Evolutionary conservation across 2,888 invertebrate genomes (phyloP), one percentile per base, ranked within the genome.

Genomic region (Platycheirus albimanus): DNA sequence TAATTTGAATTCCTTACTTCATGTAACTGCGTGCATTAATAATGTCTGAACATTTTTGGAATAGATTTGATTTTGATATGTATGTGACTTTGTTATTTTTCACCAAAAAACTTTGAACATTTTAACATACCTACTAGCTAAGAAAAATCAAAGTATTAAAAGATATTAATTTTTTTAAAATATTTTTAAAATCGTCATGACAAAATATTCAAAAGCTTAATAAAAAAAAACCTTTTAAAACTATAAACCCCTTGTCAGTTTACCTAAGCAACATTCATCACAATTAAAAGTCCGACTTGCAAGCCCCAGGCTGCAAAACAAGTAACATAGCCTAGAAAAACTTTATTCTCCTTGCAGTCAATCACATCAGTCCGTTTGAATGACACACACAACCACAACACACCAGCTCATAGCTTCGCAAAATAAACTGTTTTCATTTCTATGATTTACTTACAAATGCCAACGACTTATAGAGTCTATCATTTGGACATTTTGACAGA

Each of bases 401-500:
- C 5, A 41, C 13, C 41, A 75, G 0, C 13, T 19, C 24, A 36
- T 19, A 51, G 66, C 71, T 64, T 80, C 79, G 43, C 74, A 51
- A 54, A 69, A 45, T 52, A 61, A 17, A 63, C 49, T 19, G 33
- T 64, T 64, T 36, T 43, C 58, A 58, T 64, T 70, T 70, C 76
- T 70, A 76, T 81, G 76, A 81, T 66, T 81, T 76, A 81, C 66
- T 72, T 61, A 72, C 72, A 61, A 45, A 19, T 51, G 24, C 41
- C 63, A 77, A 38, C 54, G 49, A 77, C 61, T 43, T 49, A 52
- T 61, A 80, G 43, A 80, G 69, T 77, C 77, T 58, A 75, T 72
- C 81, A 67, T 30, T 67, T 61, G 69, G 81, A 83, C 81, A 72
- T 77, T 83, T 83, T 83, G 81, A 83, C 81, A 83, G 81, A 77